These are phyloP conservation scores for Eurosta solidaginis DNA, from an alignment of 1,140 invertebrate genomes.

Conservation along the genomic window DNA sequence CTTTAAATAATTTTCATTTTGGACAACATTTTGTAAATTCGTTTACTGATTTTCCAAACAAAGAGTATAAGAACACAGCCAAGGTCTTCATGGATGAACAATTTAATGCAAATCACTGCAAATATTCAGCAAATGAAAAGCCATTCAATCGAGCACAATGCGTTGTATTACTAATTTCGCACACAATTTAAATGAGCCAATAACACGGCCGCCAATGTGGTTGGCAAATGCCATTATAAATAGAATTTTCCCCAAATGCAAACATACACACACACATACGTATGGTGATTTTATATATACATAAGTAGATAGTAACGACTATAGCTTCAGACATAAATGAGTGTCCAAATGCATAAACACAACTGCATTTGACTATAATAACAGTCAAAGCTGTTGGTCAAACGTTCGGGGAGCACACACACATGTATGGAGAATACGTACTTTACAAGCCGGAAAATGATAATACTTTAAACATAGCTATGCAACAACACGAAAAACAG, in stretches of 20 bases:
- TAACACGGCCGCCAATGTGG: neutral
- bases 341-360: neutral
- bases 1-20: no score
- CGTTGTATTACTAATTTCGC: conserved; percentile 8
- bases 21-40: no score
- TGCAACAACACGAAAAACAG: no score
- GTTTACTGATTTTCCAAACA: no score
- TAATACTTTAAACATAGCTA: neutral
- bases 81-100: neutral
- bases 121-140: neutral
- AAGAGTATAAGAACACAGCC: no score
- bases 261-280: neutral
- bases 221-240: neutral
- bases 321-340: neutral
- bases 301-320: no score
- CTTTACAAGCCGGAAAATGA: neutral
- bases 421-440: neutral
- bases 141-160: conserved; percentile 3
- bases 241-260: neutral
- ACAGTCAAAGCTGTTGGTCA: neutral
- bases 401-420: no score
- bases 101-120: neutral
- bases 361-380: conserved; percentile 21
- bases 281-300: no score
- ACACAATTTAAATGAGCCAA: conserved; percentile 18